phyloP scores from a whole-genome alignment of 1,140 invertebrate species.

The Drosophila punjabiensis region DNA sequence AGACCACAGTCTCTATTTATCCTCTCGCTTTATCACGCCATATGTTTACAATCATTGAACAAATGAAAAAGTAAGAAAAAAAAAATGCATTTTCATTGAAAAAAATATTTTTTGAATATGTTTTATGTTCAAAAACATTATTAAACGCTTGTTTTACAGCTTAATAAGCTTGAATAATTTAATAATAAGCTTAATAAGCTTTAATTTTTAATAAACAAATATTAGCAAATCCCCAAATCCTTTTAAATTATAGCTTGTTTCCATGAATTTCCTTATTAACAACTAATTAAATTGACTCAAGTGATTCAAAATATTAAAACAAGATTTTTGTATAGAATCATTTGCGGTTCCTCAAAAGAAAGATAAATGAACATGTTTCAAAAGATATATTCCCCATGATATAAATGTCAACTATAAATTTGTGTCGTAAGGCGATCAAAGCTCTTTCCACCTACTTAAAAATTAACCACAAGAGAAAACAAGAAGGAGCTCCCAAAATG shows the following conservation, averaged over 20 bases:
- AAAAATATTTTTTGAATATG: not conserved
- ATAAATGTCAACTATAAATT: constrained; percentile 47
- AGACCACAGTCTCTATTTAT: constrained; percentile 4
- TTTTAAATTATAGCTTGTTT: not conserved
- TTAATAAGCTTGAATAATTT: no score
- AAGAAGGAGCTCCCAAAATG: not conserved
- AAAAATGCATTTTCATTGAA: constrained; percentile 4
- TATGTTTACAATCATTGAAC: constrained; percentile 10
- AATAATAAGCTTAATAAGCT: no score
- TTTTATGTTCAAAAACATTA: not conserved
- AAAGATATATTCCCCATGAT: constrained; percentile 5
- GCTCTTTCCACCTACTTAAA: constrained; percentile 29
- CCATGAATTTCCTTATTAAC: not conserved
- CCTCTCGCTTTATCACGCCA: constrained; percentile 1
- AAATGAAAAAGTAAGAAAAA: not conserved
- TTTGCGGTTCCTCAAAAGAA: not conserved
- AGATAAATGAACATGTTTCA: constrained; percentile 14
- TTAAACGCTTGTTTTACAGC: not conserved
- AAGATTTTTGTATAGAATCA: not conserved
- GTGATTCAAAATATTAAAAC: not conserved
- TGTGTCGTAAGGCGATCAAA: constrained; percentile 24
- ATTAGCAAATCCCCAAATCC: not conserved
- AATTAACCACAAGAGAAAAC: constrained; percentile 2
- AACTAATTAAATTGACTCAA: constrained; percentile 17
- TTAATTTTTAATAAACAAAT: not conserved